Percentiles rank a stretch among this genome's conserved stretches.
Conservation (phyloP, 1,140 invertebrate genomes). For the Argopecten irradians region DNA sequence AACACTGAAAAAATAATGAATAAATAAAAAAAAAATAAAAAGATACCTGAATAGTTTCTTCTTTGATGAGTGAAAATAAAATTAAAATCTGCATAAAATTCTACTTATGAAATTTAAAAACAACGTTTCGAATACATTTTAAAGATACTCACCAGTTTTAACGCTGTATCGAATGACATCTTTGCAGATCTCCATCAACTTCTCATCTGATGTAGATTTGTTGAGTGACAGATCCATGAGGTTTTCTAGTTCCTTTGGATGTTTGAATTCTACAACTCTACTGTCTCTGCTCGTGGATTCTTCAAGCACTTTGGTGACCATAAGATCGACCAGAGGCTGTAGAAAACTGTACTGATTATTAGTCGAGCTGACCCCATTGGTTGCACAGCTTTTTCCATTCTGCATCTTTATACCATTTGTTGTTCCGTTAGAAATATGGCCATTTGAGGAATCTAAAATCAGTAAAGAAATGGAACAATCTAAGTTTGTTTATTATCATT, state of each 20-base stretch:
- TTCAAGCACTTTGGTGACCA: constrained; percentile 46
- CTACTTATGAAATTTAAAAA: too few relatives aligned
- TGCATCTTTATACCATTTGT: not conserved
- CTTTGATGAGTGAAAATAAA: too few relatives aligned
- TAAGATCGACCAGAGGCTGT: constrained; percentile 36
- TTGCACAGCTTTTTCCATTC: not conserved
- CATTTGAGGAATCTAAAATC: not conserved
- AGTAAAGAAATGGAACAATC: too few relatives aligned
- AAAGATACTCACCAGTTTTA: constrained; percentile 55
- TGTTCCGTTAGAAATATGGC: not conserved
- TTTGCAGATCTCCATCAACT: constrained; percentile 53
- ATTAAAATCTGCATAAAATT: too few relatives aligned
- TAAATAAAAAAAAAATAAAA: too few relatives aligned
- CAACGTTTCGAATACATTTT: not conserved
- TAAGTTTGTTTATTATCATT: too few relatives aligned
- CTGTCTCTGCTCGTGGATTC: constrained; percentile 49
- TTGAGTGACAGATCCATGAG: constrained; percentile 56
- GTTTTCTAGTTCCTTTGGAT: constrained; percentile 61
- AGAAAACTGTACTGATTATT: constrained; percentile 38
- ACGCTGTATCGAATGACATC: constrained; percentile 66
- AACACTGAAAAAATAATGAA: too few relatives aligned
- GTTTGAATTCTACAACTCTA: constrained; percentile 65
- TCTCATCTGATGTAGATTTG: constrained; percentile 48
- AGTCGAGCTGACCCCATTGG: not conserved
- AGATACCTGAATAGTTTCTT: too few relatives aligned